Evolutionary conservation across 2,888 invertebrate genomes (phyloP).

Genomic region (Stegana nigrithorax): DNA sequence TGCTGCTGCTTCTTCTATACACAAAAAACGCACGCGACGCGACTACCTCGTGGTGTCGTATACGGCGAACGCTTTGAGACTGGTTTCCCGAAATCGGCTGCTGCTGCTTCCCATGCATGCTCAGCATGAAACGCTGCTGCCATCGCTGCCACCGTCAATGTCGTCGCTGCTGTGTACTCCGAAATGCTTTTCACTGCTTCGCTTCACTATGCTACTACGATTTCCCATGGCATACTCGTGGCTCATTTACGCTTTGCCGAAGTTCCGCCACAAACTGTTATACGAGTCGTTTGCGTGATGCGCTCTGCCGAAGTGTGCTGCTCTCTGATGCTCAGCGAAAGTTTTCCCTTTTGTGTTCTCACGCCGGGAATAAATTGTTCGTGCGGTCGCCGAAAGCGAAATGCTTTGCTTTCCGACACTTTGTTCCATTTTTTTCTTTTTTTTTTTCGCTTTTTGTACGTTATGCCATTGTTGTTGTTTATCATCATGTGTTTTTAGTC

Average conservation of each 20-base stretch:
- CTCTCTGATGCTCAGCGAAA: too few species aligned
- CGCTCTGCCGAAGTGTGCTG: too few species aligned
- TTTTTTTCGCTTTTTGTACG: too few species aligned
- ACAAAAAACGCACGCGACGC: slow-evolving; percentile 30
- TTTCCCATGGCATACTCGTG: too few species aligned
- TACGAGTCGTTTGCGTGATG: neutral
- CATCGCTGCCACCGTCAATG: slow-evolving; percentile 41
- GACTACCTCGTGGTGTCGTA: slow-evolving; percentile 40
- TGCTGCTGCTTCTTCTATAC: neutral
- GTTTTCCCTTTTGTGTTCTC: too few species aligned
- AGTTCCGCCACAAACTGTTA: neutral
- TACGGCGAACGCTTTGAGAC: slow-evolving; percentile 55
- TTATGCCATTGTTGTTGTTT: too few species aligned
- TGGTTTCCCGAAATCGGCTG: slow-evolving; percentile 48
- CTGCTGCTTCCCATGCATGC: slow-evolving; percentile 25
- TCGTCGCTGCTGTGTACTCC: slow-evolving; percentile 8
- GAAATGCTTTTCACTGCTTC: neutral
- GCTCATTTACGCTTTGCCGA: neutral
- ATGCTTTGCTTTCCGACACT: too few species aligned
- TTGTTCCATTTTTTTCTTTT: too few species aligned
- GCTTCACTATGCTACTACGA: too few species aligned
- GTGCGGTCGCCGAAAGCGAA: too few species aligned
- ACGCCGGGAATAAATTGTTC: too few species aligned
- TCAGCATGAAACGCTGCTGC: slow-evolving; percentile 4
- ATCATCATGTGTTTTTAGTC: too few species aligned